phyloP scores from a whole-genome alignment of 2,888 invertebrate species.

The Tetranychus piercei region DNA sequence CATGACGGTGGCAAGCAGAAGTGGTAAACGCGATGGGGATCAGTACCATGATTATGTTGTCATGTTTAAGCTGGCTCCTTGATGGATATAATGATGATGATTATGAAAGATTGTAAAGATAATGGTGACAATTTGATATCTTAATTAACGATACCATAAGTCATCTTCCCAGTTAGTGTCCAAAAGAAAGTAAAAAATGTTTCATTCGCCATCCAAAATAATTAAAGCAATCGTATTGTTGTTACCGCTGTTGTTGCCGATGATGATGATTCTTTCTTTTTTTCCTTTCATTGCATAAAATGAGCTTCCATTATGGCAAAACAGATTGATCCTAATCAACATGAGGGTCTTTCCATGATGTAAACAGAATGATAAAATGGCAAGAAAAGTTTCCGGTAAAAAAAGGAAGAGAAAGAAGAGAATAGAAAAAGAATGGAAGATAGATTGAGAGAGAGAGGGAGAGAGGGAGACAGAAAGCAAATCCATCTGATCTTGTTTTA shows the following conservation, averaged over 20 bases:
- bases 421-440: conserved; percentile 2
- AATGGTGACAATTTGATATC: too few relatives aligned
- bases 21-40: too few relatives aligned
- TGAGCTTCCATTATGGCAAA: background rate
- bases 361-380: background rate
- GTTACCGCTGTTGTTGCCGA: too few relatives aligned
- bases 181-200: background rate
- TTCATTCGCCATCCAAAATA: too few relatives aligned
- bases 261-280: too few relatives aligned
- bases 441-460: background rate
- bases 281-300: too few relatives aligned
- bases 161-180: background rate
- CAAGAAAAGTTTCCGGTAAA: background rate
- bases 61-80: background rate
- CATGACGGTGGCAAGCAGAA: too few relatives aligned
- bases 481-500: conserved; percentile 1
- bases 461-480: background rate
- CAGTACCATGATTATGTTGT: background rate
- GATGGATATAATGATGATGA: background rate
- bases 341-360: background rate
- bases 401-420: background rate
- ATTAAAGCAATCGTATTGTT: too few relatives aligned
- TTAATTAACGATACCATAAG: too few relatives aligned
- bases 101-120: background rate
- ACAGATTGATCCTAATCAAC: background rate